Evolutionary conservation across 2,888 invertebrate genomes (phyloP).

Genomic region (Electrophaes corylata): DNA sequence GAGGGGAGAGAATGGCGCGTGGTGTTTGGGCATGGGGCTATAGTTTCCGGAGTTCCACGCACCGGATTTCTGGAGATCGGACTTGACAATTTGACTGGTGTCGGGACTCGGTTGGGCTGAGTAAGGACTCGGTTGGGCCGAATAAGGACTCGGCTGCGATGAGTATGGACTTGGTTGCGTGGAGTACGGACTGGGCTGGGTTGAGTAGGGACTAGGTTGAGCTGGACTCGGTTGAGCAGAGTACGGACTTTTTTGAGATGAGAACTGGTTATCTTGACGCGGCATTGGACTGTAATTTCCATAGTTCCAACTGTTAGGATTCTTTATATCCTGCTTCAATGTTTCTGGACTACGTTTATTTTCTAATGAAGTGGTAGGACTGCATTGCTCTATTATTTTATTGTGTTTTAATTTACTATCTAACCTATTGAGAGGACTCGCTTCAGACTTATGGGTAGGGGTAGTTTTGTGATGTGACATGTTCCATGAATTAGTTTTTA

Average conservation of each 20-base stretch:
- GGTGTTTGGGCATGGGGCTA: constrained; percentile 79
- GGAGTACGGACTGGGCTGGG: constrained; percentile 78
- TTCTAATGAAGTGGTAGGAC: constrained; percentile 76
- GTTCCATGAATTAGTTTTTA: constrained; percentile 72
- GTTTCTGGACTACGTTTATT: constrained; percentile 77
- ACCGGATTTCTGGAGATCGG: constrained; percentile 68
- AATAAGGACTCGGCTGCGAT: constrained; percentile 76
- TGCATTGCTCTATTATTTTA: constrained; percentile 76
- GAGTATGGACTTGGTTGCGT: constrained; percentile 77
- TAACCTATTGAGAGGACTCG: constrained; percentile 75
- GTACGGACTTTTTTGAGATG: constrained; percentile 78
- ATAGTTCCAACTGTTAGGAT: constrained; percentile 73
- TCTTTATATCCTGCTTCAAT: constrained; percentile 73
- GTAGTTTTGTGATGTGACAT: constrained; percentile 75
- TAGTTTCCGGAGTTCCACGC: constrained; percentile 78
- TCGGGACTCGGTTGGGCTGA: constrained; percentile 79
- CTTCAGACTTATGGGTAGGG: constrained; percentile 76
- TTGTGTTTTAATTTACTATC: constrained; percentile 75
- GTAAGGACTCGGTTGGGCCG: constrained; percentile 78
- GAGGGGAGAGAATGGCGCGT: constrained; percentile 75
- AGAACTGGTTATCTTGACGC: constrained; percentile 72
- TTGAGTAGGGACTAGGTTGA: constrained; percentile 78
- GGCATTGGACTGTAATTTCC: constrained; percentile 78
- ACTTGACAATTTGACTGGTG: constrained; percentile 76
- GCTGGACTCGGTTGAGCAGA: constrained; percentile 76